Percentiles rank a stretch among this genome's conserved stretches.
Evolutionary conservation across 53 echinoderm and acorn worm genomes (phyloP).

Genomic region (Temnopleurus reevesii): DNA sequence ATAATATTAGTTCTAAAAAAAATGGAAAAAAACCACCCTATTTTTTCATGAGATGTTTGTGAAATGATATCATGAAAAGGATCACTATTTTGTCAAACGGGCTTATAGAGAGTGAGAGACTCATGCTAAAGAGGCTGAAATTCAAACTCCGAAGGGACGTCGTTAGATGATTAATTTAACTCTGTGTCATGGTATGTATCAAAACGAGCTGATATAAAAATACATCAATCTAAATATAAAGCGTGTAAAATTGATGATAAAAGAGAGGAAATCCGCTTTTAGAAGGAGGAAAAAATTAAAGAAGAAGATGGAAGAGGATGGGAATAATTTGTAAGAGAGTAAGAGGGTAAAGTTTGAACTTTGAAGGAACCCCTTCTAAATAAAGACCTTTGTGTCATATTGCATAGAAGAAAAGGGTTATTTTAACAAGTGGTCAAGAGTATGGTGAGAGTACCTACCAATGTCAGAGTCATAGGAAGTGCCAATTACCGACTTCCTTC

Average conservation of each 20-base stretch:
- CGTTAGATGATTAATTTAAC: too few relatives aligned
- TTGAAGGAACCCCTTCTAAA: slow-evolving; percentile 12
- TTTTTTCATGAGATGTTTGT: too few relatives aligned
- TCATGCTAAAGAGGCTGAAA: too few relatives aligned
- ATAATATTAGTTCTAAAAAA: too few relatives aligned
- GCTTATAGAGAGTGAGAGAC: too few relatives aligned
- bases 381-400: slow-evolving; percentile 27
- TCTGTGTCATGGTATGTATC: neutral
- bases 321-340: neutral
- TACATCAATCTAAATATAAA: neutral
- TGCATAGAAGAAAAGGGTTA: slow-evolving; percentile 8
- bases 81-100: too few relatives aligned
- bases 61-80: too few relatives aligned
- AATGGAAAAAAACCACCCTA: too few relatives aligned
- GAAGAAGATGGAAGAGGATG: neutral
- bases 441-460: slow-evolving; percentile 56
- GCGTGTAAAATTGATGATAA: too few relatives aligned
- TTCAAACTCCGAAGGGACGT: too few relatives aligned
- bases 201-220: neutral
- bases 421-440: slow-evolving; percentile 54
- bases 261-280: neutral
- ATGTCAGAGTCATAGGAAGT: slow-evolving; percentile 85
- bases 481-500: slow-evolving; percentile 86
- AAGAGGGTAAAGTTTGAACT: neutral
- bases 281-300: neutral